Evolutionary conservation across 2,797 vertebrate genomes (phyloP).

Genomic region (Champsocephalus gunnari): DNA sequence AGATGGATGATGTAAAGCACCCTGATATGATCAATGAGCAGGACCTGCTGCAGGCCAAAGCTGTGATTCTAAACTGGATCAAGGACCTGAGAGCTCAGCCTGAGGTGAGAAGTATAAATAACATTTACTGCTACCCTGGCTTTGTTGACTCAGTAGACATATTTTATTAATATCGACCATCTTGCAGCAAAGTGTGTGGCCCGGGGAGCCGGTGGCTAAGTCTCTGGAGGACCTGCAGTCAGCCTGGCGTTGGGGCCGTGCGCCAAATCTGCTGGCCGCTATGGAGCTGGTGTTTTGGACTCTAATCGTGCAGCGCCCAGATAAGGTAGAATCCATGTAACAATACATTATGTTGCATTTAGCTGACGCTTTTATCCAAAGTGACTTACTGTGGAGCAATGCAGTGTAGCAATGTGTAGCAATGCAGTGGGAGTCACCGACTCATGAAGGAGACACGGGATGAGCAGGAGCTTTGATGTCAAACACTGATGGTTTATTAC

Average conservation of each 20-base stretch:
- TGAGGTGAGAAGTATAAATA: conserved; percentile 68
- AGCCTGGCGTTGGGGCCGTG: conserved; percentile 81
- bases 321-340: conserved; percentile 74
- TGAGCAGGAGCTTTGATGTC: too few species aligned
- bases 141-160: neutral
- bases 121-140: neutral
- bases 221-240: conserved; percentile 83
- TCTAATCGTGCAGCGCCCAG: conserved; percentile 76
- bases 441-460: too few species aligned
- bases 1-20: conserved; percentile 67
- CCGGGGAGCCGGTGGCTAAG: conserved; percentile 80
- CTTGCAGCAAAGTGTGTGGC: conserved; percentile 84
- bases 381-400: too few species aligned
- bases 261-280: conserved; percentile 77
- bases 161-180: neutral
- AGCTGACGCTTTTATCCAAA: too few species aligned
- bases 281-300: conserved; percentile 87
- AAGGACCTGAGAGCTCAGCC: conserved; percentile 85
- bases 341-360: too few species aligned
- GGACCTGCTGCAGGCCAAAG: conserved; percentile 75
- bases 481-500: too few species aligned
- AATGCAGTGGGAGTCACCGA: too few species aligned
- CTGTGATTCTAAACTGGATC: conserved; percentile 79
- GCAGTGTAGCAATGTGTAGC: too few species aligned
- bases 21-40: conserved; percentile 62